Conservation (phyloP, 1,140 invertebrate genomes). For the Chironomus striatipennis region DNA sequence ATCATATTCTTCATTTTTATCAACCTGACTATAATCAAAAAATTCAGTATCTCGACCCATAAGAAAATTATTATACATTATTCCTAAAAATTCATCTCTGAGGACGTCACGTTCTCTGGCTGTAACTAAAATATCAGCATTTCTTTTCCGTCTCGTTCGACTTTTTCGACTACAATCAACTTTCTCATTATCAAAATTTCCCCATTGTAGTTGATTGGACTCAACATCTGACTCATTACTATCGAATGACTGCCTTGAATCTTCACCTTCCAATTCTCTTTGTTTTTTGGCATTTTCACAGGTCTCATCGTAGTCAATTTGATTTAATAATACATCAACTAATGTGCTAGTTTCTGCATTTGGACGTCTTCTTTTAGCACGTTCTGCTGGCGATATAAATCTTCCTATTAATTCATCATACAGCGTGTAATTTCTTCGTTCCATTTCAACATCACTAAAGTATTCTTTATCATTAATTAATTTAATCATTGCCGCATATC, state of each 20-base stretch:
- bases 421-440: constrained; percentile 76
- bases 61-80: constrained; percentile 83
- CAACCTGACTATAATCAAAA: constrained; percentile 72
- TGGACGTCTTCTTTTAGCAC: constrained; percentile 49
- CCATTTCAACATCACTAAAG: constrained; percentile 89
- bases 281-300: constrained; percentile 53
- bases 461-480: constrained; percentile 66
- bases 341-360: constrained; percentile 53
- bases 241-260: constrained; percentile 36
- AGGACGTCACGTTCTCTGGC: constrained; percentile 55
- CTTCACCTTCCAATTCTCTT: constrained; percentile 48
- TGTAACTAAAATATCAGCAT: constrained; percentile 40
- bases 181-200: constrained; percentile 32
- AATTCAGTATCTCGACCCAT: constrained; percentile 67
- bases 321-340: constrained; percentile 58
- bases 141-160: constrained; percentile 34
- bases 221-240: constrained; percentile 19
- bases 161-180: constrained; percentile 33
- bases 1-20: constrained; percentile 72
- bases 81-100: constrained; percentile 71
- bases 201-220: constrained; percentile 34
- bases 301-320: constrained; percentile 54
- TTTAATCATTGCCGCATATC: constrained; percentile 72
- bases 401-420: constrained; percentile 83
- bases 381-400: constrained; percentile 70